phyloP scores from a whole-genome alignment of 2,888 invertebrate species.

The Leptopilina myrica region DNA sequence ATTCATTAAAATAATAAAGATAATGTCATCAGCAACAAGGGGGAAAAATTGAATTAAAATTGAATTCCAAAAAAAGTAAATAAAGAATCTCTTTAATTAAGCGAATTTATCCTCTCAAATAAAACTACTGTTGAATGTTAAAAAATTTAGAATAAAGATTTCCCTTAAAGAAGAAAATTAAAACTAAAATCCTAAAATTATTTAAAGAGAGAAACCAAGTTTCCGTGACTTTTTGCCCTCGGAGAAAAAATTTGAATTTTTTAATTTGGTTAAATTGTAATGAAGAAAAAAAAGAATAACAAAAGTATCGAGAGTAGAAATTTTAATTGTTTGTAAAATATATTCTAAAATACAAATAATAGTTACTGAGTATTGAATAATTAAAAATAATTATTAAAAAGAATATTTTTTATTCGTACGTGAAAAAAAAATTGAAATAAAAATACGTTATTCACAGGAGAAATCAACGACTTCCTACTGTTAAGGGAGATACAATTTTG shows the following conservation, averaged over 20 bases:
- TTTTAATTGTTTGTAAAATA: too few species aligned
- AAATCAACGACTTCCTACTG: conserved; percentile 9
- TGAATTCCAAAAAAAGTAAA: too few species aligned
- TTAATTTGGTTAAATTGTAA: too few species aligned
- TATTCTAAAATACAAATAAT: too few species aligned
- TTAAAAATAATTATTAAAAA: background rate
- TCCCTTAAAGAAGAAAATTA: background rate
- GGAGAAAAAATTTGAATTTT: too few species aligned
- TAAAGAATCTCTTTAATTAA: too few species aligned
- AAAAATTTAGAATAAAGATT: background rate
- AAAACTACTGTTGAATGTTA: background rate
- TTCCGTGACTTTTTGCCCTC: too few species aligned
- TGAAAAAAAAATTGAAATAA: background rate
- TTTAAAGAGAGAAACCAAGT: background rate
- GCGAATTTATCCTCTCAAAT: too few species aligned
- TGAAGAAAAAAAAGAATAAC: too few species aligned
- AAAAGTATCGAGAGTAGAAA: too few species aligned
- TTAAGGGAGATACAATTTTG: conserved; percentile 10
- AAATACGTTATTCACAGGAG: background rate
- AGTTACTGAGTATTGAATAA: too few species aligned
- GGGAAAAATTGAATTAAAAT: background rate
- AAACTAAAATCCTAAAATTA: background rate
- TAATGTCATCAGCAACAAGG: background rate
- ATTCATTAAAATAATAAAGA: background rate
- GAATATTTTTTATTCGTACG: background rate